Conservation (phyloP, 2,888 invertebrate species). For the Sesia apiformis region DNA sequence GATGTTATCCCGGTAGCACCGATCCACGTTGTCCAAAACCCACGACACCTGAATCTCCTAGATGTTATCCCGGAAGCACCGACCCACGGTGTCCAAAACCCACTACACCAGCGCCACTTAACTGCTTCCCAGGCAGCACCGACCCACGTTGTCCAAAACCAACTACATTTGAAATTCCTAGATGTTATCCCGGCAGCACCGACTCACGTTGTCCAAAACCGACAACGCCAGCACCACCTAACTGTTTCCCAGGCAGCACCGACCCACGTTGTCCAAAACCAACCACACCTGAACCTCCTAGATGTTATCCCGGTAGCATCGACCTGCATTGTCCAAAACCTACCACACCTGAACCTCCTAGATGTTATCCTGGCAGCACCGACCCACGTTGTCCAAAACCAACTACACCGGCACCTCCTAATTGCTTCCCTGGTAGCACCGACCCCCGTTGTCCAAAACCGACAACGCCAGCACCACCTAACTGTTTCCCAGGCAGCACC, state of each 20-base stretch:
- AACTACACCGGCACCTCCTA: slow-evolving; percentile 19
- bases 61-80: slow-evolving; percentile 22
- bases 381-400: slow-evolving; percentile 22
- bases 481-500: slow-evolving; percentile 11
- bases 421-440: slow-evolving; percentile 20
- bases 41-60: slow-evolving; percentile 18
- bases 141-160: slow-evolving; percentile 28
- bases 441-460: slow-evolving; percentile 21
- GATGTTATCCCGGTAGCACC: slow-evolving; percentile 21
- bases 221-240: slow-evolving; percentile 16
- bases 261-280: slow-evolving; percentile 15
- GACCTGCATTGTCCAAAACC: slow-evolving; percentile 19
- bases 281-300: slow-evolving; percentile 12
- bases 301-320: slow-evolving; percentile 28
- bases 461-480: slow-evolving; percentile 16
- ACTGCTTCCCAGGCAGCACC: slow-evolving; percentile 34
- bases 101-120: slow-evolving; percentile 11
- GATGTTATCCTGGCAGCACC: slow-evolving; percentile 18
- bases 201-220: slow-evolving; percentile 22
- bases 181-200: slow-evolving; percentile 21
- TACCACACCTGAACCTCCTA: slow-evolving; percentile 17
- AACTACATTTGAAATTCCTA: slow-evolving; percentile 15
- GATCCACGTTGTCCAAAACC: slow-evolving; percentile 22
- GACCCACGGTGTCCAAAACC: slow-evolving; percentile 22
- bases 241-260: slow-evolving; percentile 5